These are phyloP conservation scores for Spodoptera frugiperda DNA, from an alignment of 1,140 invertebrate genomes.

Conservation along the genomic window DNA sequence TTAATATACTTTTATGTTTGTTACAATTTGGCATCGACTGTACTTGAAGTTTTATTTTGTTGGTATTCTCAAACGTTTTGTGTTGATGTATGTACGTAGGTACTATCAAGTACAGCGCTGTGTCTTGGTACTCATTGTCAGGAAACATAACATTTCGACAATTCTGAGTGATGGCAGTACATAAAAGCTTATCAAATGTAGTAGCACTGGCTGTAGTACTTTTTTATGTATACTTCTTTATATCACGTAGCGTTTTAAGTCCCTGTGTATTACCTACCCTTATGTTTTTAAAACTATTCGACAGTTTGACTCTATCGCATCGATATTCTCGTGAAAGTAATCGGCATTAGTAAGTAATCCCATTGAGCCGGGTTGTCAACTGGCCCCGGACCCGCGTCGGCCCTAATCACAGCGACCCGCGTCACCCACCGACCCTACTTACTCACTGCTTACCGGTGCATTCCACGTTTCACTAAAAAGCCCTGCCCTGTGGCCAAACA, in stretches of 20 bases:
- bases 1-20: slow-evolving; percentile 37
- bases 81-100: slow-evolving; percentile 13
- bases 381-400: not conserved
- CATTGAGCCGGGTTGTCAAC: slow-evolving; percentile 6
- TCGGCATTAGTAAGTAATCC: slow-evolving; percentile 33
- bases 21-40: slow-evolving; percentile 35
- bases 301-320: not conserved
- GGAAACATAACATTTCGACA: not conserved
- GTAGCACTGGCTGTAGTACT: no score
- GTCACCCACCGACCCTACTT: slow-evolving; percentile 29
- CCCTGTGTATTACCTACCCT: no score
- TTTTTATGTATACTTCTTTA: no score
- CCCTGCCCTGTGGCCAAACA: not conserved
- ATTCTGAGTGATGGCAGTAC: no score
- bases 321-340: slow-evolving; percentile 14
- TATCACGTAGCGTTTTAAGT: no score
- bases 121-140: not conserved
- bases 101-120: slow-evolving; percentile 15
- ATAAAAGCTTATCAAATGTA: no score
- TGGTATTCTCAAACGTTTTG: not conserved
- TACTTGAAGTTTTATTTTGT: slow-evolving; percentile 14
- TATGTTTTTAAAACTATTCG: not conserved
- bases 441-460: slow-evolving; percentile 21
- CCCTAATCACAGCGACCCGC: slow-evolving; percentile 35
- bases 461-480: slow-evolving; percentile 12